Evolutionary conservation across 1,140 invertebrate species (phyloP).

Genomic region (Stegodyphus mimosarum): DNA sequence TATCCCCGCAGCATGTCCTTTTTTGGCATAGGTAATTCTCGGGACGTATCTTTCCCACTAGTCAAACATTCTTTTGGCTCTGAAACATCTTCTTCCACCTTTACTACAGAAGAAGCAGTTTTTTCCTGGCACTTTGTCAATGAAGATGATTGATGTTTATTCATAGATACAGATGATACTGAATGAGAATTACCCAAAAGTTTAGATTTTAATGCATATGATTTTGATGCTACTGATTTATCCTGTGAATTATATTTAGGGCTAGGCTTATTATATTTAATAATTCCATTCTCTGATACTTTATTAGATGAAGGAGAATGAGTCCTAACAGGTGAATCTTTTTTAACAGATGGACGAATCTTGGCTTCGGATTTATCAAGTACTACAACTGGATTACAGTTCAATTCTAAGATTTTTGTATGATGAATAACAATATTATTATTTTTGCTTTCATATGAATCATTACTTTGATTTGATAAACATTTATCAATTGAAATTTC

Average conservation of each 20-base stretch:
- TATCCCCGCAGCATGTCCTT: conserved; percentile 17
- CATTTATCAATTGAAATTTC: no score
- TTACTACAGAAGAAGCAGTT: not conserved
- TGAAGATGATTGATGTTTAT: conserved; percentile 20
- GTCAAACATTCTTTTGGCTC: not conserved
- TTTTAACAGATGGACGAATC: conserved; percentile 5
- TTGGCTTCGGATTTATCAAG: conserved; percentile 21
- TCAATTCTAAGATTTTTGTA: no score
- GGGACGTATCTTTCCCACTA: not conserved
- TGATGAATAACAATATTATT: no score
- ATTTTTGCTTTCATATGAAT: no score
- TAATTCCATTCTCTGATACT: conserved; percentile 8
- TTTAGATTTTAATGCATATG: conserved; percentile 16
- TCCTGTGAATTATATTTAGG: conserved; percentile 14
- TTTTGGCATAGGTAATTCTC: not conserved
- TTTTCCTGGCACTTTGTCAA: conserved; percentile 46
- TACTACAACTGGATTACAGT: no score
- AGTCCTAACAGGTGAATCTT: conserved; percentile 29
- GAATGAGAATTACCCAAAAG: conserved; percentile 1
- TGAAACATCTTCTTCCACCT: not conserved
- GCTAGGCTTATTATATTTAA: conserved; percentile 14
- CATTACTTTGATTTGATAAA: no score
- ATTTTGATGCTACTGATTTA: conserved; percentile 1
- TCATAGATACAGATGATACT: conserved; percentile 3
- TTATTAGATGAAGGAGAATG: conserved; percentile 12